These are phyloP conservation scores for Dipodomys merriami DNA, from an alignment of 2,113 vertebrate genomes.

Conservation along the genomic window DNA sequence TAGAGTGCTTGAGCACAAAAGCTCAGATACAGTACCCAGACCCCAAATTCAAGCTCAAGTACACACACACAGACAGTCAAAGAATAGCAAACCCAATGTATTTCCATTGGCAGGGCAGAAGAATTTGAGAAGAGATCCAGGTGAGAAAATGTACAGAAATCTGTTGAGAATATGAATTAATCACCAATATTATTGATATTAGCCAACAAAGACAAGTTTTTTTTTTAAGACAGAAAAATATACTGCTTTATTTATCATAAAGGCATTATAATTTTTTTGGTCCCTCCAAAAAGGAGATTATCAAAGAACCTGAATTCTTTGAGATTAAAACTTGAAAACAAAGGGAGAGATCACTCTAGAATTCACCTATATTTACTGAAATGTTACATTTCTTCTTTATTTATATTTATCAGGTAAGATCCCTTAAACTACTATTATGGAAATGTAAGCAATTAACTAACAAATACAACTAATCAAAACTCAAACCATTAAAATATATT, in stretches of 20 bases:
- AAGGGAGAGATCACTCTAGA: neutral
- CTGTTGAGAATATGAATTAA: neutral
- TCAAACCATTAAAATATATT: no score
- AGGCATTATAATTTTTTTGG: neutral
- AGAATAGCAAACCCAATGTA: no score
- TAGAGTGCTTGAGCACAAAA: no score
- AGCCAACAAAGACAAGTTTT: neutral
- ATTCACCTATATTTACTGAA: neutral
- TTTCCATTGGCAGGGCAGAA: no score
- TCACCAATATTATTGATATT: neutral
- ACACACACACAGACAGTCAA: no score
- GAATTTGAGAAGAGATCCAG: accelerated
- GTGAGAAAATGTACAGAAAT: neutral
- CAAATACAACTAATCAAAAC: no score
- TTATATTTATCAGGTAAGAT: neutral
- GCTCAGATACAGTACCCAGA: no score
- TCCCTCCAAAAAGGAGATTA: neutral
- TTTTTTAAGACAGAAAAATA: neutral
- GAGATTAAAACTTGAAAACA: neutral
- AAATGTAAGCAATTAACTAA: neutral
- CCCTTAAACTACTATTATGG: neutral
- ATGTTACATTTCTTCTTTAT: neutral
- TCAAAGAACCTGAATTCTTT: neutral
- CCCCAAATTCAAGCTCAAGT: no score
- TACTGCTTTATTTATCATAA: neutral